Evolutionary conservation across 2,888 invertebrate species (phyloP), one percentile per base, ranked within the genome.

Genomic region (Acheta domesticus): DNA sequence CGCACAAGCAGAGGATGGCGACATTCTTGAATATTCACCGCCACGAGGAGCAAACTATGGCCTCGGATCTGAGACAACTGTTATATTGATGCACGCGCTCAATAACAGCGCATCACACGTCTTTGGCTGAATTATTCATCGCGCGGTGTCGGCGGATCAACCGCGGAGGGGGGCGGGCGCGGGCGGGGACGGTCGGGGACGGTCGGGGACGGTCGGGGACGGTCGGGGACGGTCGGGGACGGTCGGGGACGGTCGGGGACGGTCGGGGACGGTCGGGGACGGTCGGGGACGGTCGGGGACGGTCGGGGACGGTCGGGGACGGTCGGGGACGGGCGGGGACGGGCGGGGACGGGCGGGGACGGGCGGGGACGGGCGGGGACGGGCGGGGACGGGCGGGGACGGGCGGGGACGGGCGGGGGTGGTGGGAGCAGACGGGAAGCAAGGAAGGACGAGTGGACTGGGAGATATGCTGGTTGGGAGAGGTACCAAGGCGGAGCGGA

Each of bases 1-100:
- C 3, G 62, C 62, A 19, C 62, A 62, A 19, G 62, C 16, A 62
- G 62, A 62, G 19, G 62, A 62, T 2, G 8, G 62, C 62, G 62
- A 2, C 62, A 19, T 62, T 62, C 62, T 62, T 62, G 62, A 62
- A 62, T 62, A 62, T 62, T 62, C 62, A 62, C 62, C 16, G 62
- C 16, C 62, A 62, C 62, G 62, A 19, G 62, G 62, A 62, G 62
- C 36, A 36, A 36, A 62, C 16, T 19, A 19, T 11, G 62, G 19
- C 62, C 62, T 62, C 62, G 62, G 62, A 62, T 19, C 62, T 14
- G 62, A 62, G 62, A 62, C 62, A 62, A 62, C 62, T 62, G 62
- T 62, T 62, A 14, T 62, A 62, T 62, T 62, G 62, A 62, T 62
- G 62, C 62, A 19, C 36, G 62, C 62, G 62, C 62, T 62, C 62